These are phyloP conservation scores for Hyperopisus bebe DNA, from an alignment of 2,113 vertebrate genomes.

Conservation along the genomic window DNA sequence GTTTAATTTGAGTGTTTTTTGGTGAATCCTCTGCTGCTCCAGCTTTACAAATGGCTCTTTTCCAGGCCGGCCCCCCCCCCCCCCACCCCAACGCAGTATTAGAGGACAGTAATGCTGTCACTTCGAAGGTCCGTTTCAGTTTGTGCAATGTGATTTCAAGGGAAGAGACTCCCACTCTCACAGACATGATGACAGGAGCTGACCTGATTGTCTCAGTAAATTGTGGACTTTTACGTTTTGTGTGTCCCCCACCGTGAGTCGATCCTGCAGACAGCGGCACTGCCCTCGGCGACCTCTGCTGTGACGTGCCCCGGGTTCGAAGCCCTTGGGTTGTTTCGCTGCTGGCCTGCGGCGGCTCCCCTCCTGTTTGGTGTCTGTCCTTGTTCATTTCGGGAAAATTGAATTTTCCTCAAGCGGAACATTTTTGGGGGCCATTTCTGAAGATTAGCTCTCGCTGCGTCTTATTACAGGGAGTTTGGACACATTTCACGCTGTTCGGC, in stretches of 20 bases:
- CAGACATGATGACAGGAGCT: not conserved
- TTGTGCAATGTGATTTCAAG: not conserved
- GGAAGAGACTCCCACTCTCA: not conserved
- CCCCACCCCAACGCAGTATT: not conserved
- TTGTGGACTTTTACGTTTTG: not conserved
- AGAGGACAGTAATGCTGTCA: not conserved
- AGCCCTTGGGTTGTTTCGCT: not conserved
- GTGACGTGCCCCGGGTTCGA: not conserved
- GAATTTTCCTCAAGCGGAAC: not conserved
- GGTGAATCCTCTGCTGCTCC: not conserved
- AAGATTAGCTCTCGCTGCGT: not conserved
- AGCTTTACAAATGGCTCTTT: not conserved
- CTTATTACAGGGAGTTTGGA: not conserved
- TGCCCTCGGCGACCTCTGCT: not conserved
- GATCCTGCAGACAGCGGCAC: not conserved
- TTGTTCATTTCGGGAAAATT: not conserved
- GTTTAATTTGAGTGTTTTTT: slow-evolving; percentile 4
- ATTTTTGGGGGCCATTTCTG: not conserved
- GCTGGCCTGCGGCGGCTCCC: not conserved
- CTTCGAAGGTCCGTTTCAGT: not conserved
- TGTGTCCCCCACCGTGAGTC: not conserved
- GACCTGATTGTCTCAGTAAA: not conserved
- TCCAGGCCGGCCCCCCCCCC: not conserved
- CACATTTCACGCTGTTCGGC: not conserved
- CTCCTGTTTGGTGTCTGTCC: not conserved